phyloP scores from a whole-genome alignment of 2,113 vertebrate genomes.

The Engystomops pustulosus region DNA sequence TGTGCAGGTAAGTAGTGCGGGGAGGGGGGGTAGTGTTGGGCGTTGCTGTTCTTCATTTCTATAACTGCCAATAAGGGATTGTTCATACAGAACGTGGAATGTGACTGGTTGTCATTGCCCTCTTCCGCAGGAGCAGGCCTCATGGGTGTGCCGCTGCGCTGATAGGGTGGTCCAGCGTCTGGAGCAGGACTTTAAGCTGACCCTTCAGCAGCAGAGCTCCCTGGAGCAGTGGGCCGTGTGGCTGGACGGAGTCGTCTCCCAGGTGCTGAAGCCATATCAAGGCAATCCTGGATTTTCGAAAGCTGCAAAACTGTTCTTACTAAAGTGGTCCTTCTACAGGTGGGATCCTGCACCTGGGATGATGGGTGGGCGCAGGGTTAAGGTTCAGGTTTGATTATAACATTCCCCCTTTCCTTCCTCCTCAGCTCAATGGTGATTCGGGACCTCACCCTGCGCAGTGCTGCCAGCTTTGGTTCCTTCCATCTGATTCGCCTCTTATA shows the following conservation, averaged over 20 bases:
- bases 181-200: constrained; percentile 90
- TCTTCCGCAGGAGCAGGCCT: constrained; percentile 87
- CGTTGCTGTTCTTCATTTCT: no score
- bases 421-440: constrained; percentile 91
- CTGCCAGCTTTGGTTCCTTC: constrained; percentile 90
- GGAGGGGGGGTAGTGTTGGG: no score
- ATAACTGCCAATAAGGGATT: no score
- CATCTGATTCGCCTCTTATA: constrained; percentile 91
- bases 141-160: constrained; percentile 92
- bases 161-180: constrained; percentile 84
- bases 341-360: constrained; percentile 52
- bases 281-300: constrained; percentile 82
- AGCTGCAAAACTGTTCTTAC: constrained; percentile 88
- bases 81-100: no score
- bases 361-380: not conserved
- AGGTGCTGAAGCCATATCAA: constrained; percentile 88
- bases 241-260: constrained; percentile 86
- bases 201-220: constrained; percentile 91
- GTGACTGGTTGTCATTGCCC: no score
- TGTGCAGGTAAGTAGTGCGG: constrained; percentile 82
- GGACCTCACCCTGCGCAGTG: constrained; percentile 90
- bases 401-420: not conserved
- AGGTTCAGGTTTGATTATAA: not conserved
- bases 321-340: constrained; percentile 96
- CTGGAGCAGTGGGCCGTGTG: constrained; percentile 91